Evolutionary conservation across 1,140 invertebrate genomes (phyloP).

Genomic region (Drosophila arawakana): DNA sequence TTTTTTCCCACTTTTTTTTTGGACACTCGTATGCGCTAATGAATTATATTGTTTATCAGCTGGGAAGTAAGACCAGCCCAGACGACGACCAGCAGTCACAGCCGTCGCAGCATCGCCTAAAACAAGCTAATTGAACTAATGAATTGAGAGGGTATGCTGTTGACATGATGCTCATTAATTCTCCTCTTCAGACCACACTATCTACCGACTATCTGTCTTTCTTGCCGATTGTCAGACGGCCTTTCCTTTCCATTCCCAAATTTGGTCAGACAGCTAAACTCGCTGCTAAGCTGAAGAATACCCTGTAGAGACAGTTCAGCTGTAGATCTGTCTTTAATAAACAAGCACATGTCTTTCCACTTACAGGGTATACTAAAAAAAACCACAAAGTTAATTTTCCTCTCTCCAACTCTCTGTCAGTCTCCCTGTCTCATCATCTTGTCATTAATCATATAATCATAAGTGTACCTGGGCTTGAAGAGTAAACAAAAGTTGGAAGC

Average conservation of each 20-base stretch:
- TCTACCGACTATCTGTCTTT: slow-evolving; percentile 5
- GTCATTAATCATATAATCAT: slow-evolving; percentile 41
- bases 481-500: neutral
- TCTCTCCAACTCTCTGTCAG: neutral
- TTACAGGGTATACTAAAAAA: neutral
- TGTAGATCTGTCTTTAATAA: neutral
- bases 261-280: neutral
- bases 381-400: slow-evolving; percentile 15
- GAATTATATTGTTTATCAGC: slow-evolving; percentile 65
- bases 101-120: slow-evolving; percentile 3
- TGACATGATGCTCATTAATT: slow-evolving; percentile 65
- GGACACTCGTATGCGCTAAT: slow-evolving; percentile 62
- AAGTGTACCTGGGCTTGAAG: slow-evolving; percentile 13
- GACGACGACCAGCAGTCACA: neutral
- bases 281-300: neutral
- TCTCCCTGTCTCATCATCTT: slow-evolving; percentile 2
- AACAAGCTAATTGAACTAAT: slow-evolving; percentile 74
- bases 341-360: neutral
- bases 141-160: slow-evolving; percentile 59
- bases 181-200: slow-evolving; percentile 38
- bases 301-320: neutral
- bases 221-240: slow-evolving; percentile 11
- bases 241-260: slow-evolving; percentile 24
- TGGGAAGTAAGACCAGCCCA: slow-evolving; percentile 15
- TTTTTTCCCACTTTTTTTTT: slow-evolving; percentile 7